Percentiles rank a stretch among this genome's conserved stretches.
These are phyloP conservation scores for Neoseiulus cucumeris DNA, from an alignment of 1,140 invertebrate genomes.

Conservation along the genomic window DNA sequence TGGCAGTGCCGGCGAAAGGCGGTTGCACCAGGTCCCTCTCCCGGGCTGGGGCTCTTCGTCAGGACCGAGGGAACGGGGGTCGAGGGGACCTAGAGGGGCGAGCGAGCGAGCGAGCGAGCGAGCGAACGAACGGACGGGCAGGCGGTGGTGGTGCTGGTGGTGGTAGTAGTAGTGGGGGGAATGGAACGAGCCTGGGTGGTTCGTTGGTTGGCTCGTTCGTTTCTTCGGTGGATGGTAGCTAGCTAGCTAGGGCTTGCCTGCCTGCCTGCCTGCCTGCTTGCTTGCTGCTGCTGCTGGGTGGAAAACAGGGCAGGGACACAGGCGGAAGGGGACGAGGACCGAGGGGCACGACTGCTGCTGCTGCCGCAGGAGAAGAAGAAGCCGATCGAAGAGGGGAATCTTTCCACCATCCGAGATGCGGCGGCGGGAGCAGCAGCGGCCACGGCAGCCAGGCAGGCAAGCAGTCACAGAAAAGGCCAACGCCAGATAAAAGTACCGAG, in stretches of 20 bases:
- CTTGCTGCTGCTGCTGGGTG: background rate
- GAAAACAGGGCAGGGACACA: background rate
- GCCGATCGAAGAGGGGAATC: no score
- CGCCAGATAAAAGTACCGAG: no score
- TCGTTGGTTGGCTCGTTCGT: background rate
- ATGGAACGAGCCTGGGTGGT: background rate
- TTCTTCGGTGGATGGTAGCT: background rate
- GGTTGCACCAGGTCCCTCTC: no score
- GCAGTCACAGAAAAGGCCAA: no score
- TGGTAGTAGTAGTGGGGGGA: background rate
- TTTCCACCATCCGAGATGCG: no score
- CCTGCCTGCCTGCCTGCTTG: background rate
- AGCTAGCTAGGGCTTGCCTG: background rate
- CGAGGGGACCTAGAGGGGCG: background rate
- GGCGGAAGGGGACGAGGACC: background rate
- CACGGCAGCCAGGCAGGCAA: no score
- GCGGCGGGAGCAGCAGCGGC: no score
- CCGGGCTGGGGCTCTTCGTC: no score
- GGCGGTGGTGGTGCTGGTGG: background rate
- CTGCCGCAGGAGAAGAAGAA: background rate
- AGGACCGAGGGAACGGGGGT: background rate
- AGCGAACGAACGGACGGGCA: background rate
- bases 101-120: background rate
- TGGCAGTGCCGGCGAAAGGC: no score
- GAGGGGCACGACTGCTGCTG: background rate